phyloP scores from a whole-genome alignment of 64 coral and sea anemone genomes.

The Porites australiensis region DNA sequence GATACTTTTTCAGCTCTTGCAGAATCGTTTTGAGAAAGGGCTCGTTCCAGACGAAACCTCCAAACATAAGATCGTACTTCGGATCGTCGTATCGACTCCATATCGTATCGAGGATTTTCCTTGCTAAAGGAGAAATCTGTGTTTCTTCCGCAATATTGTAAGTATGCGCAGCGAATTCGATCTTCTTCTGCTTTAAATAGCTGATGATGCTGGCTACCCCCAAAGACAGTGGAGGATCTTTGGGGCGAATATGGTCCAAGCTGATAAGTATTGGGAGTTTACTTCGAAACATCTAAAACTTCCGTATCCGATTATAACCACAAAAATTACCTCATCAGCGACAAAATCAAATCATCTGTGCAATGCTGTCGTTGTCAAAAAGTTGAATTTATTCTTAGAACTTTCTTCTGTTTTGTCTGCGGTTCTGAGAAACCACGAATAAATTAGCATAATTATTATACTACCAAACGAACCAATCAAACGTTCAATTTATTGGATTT shows the following conservation, averaged over 20 bases:
- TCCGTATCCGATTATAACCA: too few relatives aligned
- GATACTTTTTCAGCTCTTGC: neutral
- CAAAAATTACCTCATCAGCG: too few relatives aligned
- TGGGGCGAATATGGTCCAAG: slow-evolving; percentile 32
- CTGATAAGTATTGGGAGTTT: slow-evolving; percentile 29
- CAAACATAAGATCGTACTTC: slow-evolving; percentile 36
- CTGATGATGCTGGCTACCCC: slow-evolving; percentile 18
- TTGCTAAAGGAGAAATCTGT: neutral
- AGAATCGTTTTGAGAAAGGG: slow-evolving; percentile 22
- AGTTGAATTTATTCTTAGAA: neutral
- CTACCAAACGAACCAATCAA: too few relatives aligned
- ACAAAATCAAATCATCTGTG: too few relatives aligned
- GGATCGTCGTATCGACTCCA: slow-evolving; percentile 24
- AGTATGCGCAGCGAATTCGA: neutral
- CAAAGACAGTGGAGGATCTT: slow-evolving; percentile 21
- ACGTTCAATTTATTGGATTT: too few relatives aligned
- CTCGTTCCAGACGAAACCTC: slow-evolving; percentile 60
- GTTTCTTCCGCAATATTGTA: slow-evolving; percentile 26
- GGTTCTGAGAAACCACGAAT: too few relatives aligned
- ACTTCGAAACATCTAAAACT: neutral
- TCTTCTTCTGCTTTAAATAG: neutral
- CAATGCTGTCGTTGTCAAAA: too few relatives aligned
- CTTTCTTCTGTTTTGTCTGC: too few relatives aligned
- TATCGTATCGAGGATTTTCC: slow-evolving; percentile 16
- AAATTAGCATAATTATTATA: too few relatives aligned